Percentiles rank a stretch among this genome's conserved stretches.
Evolutionary conservation across 2,797 vertebrate species (phyloP).

Genomic region (Diglossa cyanea): DNA sequence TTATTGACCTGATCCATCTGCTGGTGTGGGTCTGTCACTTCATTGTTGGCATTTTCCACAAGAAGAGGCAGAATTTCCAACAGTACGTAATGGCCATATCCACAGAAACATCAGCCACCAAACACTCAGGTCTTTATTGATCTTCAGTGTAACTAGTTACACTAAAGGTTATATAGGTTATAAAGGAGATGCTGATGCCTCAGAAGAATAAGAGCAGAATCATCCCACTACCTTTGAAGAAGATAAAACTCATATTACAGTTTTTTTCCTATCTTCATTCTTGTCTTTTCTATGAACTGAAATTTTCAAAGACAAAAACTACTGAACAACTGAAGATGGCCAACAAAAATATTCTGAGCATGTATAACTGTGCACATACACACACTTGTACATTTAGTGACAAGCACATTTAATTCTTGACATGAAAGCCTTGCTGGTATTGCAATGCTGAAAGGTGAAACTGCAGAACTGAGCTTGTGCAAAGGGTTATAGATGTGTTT

Average conservation of each 20-base stretch:
- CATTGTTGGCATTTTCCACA: not conserved
- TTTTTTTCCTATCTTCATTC: not conserved
- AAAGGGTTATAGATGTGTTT: not conserved
- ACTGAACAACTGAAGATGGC: not conserved
- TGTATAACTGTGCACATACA: not conserved
- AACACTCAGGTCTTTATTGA: not conserved
- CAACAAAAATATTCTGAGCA: not conserved
- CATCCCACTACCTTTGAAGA: not conserved
- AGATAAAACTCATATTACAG: not conserved
- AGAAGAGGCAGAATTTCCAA: not conserved
- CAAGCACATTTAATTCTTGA: not conserved
- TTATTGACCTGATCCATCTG: not conserved
- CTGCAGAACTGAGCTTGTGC: slow-evolving; percentile 11
- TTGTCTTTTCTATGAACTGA: not conserved
- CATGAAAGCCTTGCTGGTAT: not conserved
- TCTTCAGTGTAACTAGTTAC: not conserved
- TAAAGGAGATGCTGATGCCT: not conserved
- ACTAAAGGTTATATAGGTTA: not conserved
- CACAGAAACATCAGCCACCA: not conserved
- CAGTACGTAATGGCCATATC: not conserved
- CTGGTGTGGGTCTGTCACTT: not conserved
- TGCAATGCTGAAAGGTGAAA: slow-evolving; percentile 4
- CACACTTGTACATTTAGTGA: not conserved
- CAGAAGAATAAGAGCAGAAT: not conserved
- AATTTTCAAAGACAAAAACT: not conserved